Percentiles rank a stretch among this genome's conserved stretches.
These are phyloP conservation scores for Clusia tigrina DNA, from an alignment of 2,888 invertebrate genomes.

Conservation along the genomic window DNA sequence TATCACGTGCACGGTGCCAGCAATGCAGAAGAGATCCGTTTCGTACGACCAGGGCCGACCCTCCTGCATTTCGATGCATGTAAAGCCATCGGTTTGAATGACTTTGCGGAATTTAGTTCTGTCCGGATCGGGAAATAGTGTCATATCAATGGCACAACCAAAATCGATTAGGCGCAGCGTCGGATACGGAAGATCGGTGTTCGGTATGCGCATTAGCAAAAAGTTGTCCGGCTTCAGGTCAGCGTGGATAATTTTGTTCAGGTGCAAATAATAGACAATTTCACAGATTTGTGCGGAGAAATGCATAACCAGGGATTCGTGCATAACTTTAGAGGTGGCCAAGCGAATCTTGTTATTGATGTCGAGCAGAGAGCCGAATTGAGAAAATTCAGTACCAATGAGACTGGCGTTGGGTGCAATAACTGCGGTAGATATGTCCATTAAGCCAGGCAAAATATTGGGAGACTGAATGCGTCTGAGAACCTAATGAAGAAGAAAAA, in stretches of 20 bases:
- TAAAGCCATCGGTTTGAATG: conserved; percentile 83
- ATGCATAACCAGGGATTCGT: conserved; percentile 79
- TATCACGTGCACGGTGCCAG: conserved; percentile 87
- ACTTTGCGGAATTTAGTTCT: conserved; percentile 78
- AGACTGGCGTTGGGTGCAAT: conserved; percentile 85
- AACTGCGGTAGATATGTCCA: conserved; percentile 82
- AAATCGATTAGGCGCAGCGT: conserved; percentile 91
- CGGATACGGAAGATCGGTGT: conserved; percentile 72
- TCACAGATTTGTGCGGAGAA: conserved; percentile 86
- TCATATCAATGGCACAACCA: conserved; percentile 95
- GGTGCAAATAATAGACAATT: conserved; percentile 85
- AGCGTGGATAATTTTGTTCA: conserved; percentile 89
- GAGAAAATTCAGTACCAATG: conserved; percentile 83
- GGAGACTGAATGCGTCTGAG: conserved; percentile 65
- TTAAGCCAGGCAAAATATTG: conserved; percentile 71
- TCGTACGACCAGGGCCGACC: conserved; percentile 94
- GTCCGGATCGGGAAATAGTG: conserved; percentile 76
- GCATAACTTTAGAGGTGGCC: conserved; percentile 77
- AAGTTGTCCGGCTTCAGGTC: conserved; percentile 98
- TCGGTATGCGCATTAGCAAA: conserved; percentile 76
- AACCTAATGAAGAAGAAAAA: conserved; percentile 43
- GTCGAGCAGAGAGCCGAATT: conserved; percentile 83
- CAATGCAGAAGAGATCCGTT: conserved; percentile 91
- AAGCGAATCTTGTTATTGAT: conserved; percentile 80
- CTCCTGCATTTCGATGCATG: conserved; percentile 92